Conservation (phyloP, 2,888 invertebrate species). For the Euphydryas editha region DNA sequence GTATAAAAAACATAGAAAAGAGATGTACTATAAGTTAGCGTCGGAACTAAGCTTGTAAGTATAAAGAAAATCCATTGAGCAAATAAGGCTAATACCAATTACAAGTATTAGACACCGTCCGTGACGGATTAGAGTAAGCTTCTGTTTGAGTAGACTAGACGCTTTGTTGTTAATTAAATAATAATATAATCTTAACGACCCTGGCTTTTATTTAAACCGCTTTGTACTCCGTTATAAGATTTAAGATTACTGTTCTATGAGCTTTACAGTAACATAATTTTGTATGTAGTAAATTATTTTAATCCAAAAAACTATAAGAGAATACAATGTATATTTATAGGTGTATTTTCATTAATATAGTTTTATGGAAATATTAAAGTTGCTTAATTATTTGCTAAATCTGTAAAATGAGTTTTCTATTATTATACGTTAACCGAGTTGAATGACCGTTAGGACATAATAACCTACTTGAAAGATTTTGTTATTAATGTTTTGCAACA, state of each 20-base stretch:
- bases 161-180: conserved; percentile 31
- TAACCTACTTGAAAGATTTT: conserved; percentile 62
- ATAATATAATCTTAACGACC: conserved; percentile 26
- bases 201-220: background rate
- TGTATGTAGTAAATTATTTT: background rate
- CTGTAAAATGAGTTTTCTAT: background rate
- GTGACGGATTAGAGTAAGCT: conserved; percentile 43
- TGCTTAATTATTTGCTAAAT: background rate
- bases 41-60: conserved; percentile 57
- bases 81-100: conserved; percentile 77
- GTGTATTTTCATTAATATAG: no score
- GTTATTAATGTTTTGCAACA: conserved; percentile 57
- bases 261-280: background rate
- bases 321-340: no score
- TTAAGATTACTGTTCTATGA: background rate
- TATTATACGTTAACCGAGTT: conserved; percentile 49
- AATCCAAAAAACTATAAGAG: background rate
- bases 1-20: background rate
- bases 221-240: background rate
- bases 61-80: conserved; percentile 69
- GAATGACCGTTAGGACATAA: conserved; percentile 62
- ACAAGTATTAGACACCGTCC: conserved; percentile 70
- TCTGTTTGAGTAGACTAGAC: conserved; percentile 34
- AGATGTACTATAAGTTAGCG: conserved; percentile 35
- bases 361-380: background rate